Percentiles rank a stretch among this genome's conserved stretches.
Evolutionary conservation across 2,888 invertebrate species (phyloP).

Genomic region (Tinea pellionella): DNA sequence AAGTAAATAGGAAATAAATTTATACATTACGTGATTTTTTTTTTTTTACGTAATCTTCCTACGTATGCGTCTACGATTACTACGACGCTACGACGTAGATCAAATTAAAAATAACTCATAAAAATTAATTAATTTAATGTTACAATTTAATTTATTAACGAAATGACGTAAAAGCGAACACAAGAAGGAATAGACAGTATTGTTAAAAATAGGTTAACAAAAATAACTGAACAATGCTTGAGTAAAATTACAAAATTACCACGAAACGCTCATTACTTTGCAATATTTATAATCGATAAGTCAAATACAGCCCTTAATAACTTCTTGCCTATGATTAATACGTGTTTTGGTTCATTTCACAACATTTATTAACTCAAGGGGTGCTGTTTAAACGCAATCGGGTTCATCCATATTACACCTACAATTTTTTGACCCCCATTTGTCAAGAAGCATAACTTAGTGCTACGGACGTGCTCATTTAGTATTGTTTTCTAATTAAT

Average conservation of each 20-base stretch:
- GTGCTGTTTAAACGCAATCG: slow-evolving; percentile 4
- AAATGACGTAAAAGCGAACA: too few species aligned
- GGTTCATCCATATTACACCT: not conserved
- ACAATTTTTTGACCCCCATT: not conserved
- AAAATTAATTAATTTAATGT: not conserved
- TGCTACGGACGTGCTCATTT: too few species aligned
- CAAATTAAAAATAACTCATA: too few species aligned
- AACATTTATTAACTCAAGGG: slow-evolving; percentile 10
- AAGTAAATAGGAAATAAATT: slow-evolving; percentile 59
- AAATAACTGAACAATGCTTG: not conserved
- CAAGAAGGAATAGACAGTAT: not conserved
- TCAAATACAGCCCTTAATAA: not conserved
- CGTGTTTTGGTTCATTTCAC: slow-evolving; percentile 12
- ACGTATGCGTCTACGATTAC: too few species aligned
- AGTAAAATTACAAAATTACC: not conserved
- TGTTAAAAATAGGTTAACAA: not conserved
- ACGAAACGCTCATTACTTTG: not conserved
- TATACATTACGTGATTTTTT: too few species aligned
- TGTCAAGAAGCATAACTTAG: too few species aligned
- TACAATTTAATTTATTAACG: not conserved
- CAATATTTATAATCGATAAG: slow-evolving; percentile 7
- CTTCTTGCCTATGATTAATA: slow-evolving; percentile 11
- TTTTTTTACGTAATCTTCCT: not conserved
- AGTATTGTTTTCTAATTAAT: too few species aligned
- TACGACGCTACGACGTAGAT: too few species aligned